These are phyloP conservation scores for Lissonota sp. DNA, from an alignment of 2,888 invertebrate species.

Conservation along the genomic window DNA sequence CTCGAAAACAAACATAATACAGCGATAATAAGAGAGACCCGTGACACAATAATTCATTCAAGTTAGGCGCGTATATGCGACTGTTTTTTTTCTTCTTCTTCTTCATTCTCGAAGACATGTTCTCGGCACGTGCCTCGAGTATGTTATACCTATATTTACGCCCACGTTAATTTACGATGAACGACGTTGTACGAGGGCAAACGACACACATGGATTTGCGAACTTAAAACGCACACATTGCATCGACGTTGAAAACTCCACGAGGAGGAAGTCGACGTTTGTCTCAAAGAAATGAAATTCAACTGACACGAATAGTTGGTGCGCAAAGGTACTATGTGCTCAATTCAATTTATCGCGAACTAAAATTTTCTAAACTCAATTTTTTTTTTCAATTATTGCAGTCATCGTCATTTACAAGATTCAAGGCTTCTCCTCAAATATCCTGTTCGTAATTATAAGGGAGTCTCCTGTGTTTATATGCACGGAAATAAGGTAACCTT, in stretches of 20 bases:
- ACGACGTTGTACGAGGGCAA: constrained; percentile 66
- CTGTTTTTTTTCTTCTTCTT: constrained; percentile 32
- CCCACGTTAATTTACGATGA: constrained; percentile 75
- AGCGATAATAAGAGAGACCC: constrained; percentile 56
- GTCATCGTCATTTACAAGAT: too few relatives aligned
- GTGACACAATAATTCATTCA: constrained; percentile 66
- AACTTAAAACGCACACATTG: constrained; percentile 72
- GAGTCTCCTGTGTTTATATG: too few relatives aligned
- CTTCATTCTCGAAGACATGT: constrained; percentile 57
- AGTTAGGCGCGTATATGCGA: constrained; percentile 61
- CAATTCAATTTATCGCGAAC: constrained; percentile 29
- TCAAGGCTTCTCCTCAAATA: too few relatives aligned
- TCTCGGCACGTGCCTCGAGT: constrained; percentile 76
- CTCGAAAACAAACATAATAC: constrained; percentile 54
- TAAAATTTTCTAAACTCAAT: too few relatives aligned
- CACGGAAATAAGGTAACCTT: too few relatives aligned
- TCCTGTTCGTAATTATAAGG: too few relatives aligned
- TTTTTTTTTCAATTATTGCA: too few relatives aligned
- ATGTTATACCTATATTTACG: constrained; percentile 63
- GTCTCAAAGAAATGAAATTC: constrained; percentile 45
- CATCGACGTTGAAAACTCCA: constrained; percentile 62
- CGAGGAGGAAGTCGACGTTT: constrained; percentile 63
- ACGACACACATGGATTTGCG: constrained; percentile 79
- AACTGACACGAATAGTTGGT: constrained; percentile 49
- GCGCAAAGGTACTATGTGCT: constrained; percentile 33